phyloP scores from a whole-genome alignment of 1,140 invertebrate species.

The Ceratosolen solmsi region DNA sequence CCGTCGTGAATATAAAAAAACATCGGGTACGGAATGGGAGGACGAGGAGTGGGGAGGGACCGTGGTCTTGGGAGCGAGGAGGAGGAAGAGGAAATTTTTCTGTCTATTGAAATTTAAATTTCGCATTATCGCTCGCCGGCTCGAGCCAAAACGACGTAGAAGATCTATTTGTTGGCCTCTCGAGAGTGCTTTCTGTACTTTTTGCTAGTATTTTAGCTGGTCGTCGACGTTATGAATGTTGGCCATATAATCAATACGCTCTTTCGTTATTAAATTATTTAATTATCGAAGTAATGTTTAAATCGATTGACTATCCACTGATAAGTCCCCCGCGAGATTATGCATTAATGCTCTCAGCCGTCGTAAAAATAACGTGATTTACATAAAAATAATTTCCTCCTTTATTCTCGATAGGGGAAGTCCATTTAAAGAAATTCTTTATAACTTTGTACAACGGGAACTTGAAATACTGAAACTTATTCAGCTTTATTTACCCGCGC shows the following conservation, averaged over 20 bases:
- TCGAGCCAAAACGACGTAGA: too few species aligned
- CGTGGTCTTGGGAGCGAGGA: too few species aligned
- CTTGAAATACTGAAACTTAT: not conserved
- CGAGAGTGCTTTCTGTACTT: too few species aligned
- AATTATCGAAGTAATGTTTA: too few species aligned
- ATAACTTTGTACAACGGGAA: not conserved
- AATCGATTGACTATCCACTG: not conserved
- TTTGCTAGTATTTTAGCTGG: too few species aligned
- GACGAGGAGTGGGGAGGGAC: not conserved
- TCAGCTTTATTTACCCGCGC: not conserved
- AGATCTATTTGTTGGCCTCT: too few species aligned
- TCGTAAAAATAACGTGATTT: too few species aligned
- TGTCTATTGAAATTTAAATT: constrained; percentile 45
- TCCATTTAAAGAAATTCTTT: not conserved
- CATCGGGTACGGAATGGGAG: not conserved
- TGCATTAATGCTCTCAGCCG: not conserved
- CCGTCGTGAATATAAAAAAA: constrained; percentile 42
- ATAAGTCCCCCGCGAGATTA: not conserved
- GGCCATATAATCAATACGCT: not conserved
- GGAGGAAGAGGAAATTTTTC: constrained; percentile 32
- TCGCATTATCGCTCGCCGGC: constrained; percentile 20
- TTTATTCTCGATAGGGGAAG: not conserved
- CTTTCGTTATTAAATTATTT: too few species aligned
- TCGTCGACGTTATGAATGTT: too few species aligned
- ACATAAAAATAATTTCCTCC: not conserved